Evolutionary conservation across 2,113 vertebrate genomes (phyloP), one percentile per base, ranked within the genome.

Genomic region (Abramis brama): DNA sequence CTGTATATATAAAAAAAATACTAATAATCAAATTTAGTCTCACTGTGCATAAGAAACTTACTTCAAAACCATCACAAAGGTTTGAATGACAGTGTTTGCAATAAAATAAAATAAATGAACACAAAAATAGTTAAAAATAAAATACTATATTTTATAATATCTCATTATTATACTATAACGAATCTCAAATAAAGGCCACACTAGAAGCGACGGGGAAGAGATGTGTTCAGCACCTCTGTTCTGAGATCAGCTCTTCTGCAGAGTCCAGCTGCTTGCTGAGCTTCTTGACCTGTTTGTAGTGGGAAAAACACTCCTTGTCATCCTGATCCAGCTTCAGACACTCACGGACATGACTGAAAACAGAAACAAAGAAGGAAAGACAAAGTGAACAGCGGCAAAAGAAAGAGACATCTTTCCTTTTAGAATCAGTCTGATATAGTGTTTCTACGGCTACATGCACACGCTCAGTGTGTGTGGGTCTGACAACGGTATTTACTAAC

Each of bases 281-380:
- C 84, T 96, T 96, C 86, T 96, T 96, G 89, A 95, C 96, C 89
- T 95, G 96, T 89, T 95, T 96, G 93, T 96, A 96, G 87, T 96
- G 95, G 27, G 91, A 87, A 82, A 96, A 95, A 88, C 96, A 96
- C 64, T 95, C 94, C 30, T 95, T 95, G 87, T 96, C 96, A 0
- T 96, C 96, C 91, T 96, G 96, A 89, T 96, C 96, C 12, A 96
- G 92, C 90, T 94, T 96, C 88, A 96, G 91, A 90, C 96, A 96
- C 84, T 96, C 96, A 8, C 96, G 91, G 15, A 96, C 89, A 83
- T 96, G 94, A 83, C 96, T 96, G 90, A 6, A 45, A 6, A 5
- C 21, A 79, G 1, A 82, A n/a, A 76, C 4, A 83, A 15, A 85
- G 30, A n/a, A 27, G 21, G 43, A 52, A 27, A 25, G 6, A 52